phyloP scores from a whole-genome alignment of 2,797 vertebrate genomes.

The Varecia variegata region DNA sequence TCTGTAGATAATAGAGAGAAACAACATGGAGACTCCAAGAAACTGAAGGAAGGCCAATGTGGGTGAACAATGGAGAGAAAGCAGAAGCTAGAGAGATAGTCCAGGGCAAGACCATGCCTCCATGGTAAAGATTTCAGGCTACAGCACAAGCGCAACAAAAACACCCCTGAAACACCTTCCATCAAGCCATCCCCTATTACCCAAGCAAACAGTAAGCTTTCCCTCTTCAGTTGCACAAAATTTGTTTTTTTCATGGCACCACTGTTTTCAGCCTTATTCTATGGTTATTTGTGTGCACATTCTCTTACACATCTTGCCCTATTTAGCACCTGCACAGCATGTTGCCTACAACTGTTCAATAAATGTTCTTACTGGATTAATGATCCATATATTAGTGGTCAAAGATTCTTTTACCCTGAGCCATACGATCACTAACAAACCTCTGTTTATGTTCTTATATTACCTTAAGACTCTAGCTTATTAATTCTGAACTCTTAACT shows the following conservation, averaged over 20 bases:
- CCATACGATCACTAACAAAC: constrained; percentile 33
- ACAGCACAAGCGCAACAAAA: background rate
- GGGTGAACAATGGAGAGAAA: background rate
- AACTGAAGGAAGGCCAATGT: background rate
- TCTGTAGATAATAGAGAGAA: background rate
- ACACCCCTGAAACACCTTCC: background rate
- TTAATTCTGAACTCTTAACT: constrained; percentile 42
- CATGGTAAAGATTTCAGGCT: background rate
- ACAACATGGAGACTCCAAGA: background rate
- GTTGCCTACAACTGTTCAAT: background rate
- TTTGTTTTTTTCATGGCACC: background rate
- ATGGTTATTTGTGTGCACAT: background rate
- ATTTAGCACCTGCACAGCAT: background rate
- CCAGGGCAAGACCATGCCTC: background rate
- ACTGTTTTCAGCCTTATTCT: background rate
- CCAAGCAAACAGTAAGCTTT: background rate
- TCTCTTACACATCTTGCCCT: background rate
- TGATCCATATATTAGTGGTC: background rate
- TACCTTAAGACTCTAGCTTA: constrained; percentile 16
- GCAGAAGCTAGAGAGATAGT: background rate
- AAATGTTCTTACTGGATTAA: background rate
- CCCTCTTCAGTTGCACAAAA: background rate
- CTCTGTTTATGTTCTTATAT: constrained; percentile 44
- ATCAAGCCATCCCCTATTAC: background rate
- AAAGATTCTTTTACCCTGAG: background rate